phyloP scores from a whole-genome alignment of 2,797 vertebrate genomes.

The Carcharodon carcharias region DNA sequence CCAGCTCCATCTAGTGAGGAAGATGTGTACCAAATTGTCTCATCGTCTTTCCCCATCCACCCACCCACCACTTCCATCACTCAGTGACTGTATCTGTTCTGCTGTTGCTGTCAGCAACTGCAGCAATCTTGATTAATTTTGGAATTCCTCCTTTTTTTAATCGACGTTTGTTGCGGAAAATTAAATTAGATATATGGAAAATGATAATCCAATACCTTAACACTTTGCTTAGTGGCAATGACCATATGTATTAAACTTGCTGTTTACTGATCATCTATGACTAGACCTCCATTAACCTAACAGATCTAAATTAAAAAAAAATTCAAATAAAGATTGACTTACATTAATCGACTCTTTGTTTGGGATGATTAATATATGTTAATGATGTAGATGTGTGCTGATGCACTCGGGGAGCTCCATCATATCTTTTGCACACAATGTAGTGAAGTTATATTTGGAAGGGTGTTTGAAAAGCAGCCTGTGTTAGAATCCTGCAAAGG shows the following conservation, averaged over 20 bases:
- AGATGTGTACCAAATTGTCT: neutral
- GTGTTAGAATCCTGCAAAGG: neutral
- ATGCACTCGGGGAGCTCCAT: neutral
- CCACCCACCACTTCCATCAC: neutral
- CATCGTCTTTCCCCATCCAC: neutral
- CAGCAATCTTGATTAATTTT: neutral
- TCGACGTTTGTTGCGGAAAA: neutral
- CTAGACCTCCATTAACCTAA: neutral
- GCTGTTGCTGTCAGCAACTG: neutral
- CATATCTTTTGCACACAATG: neutral
- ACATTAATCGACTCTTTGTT: neutral
- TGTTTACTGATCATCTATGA: neutral
- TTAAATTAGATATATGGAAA: neutral
- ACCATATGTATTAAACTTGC: neutral
- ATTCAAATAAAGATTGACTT: conserved; percentile 30
- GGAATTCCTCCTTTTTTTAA: neutral
- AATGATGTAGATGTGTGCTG: neutral
- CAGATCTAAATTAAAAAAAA: neutral
- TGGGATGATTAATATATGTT: neutral
- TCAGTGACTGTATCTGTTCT: neutral
- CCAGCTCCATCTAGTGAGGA: conserved; percentile 1
- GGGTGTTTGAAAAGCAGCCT: neutral
- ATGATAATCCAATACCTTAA: neutral
- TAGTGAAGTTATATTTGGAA: neutral
- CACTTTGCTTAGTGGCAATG: neutral